A percentile compares a stretch with the other conserved stretches of the same genome.
Evolutionary conservation across 2,113 vertebrate species (phyloP).

Genomic region (Calidris pugnax): DNA sequence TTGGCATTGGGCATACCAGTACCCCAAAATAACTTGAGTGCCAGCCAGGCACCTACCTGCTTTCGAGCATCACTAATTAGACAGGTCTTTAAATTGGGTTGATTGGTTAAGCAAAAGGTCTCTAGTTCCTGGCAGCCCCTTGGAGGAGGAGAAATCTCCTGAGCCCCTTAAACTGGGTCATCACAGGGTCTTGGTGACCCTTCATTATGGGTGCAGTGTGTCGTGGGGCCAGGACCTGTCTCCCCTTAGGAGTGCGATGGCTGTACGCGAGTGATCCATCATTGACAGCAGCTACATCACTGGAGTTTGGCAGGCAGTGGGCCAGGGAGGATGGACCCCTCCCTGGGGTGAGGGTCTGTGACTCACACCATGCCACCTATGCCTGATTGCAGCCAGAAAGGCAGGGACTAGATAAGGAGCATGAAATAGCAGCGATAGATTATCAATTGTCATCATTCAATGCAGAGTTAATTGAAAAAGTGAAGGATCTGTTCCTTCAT

Average conservation of each 20-base stretch:
- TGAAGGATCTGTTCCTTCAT: neutral
- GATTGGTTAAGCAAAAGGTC: neutral
- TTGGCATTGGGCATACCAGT: neutral
- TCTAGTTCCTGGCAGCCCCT: neutral
- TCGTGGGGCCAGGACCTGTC: neutral
- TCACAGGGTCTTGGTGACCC: accelerated
- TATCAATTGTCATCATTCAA: neutral
- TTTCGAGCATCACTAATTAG: neutral
- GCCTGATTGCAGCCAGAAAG: accelerated
- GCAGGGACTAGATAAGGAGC: neutral
- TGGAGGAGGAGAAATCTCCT: neutral
- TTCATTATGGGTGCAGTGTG: accelerated
- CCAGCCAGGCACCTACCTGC: neutral
- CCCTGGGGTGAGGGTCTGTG: neutral
- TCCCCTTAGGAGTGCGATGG: accelerated
- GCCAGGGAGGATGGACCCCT: no score
- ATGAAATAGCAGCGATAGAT: neutral
- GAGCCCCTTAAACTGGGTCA: neutral
- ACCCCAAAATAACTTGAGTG: neutral
- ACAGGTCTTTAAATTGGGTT: neutral
- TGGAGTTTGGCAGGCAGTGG: neutral
- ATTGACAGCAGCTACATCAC: neutral
- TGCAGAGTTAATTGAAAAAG: neutral
- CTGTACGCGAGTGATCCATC: accelerated
- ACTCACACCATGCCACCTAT: accelerated